These are phyloP conservation scores for Passer domesticus DNA, from an alignment of 2,113 vertebrate genomes.

Conservation along the genomic window DNA sequence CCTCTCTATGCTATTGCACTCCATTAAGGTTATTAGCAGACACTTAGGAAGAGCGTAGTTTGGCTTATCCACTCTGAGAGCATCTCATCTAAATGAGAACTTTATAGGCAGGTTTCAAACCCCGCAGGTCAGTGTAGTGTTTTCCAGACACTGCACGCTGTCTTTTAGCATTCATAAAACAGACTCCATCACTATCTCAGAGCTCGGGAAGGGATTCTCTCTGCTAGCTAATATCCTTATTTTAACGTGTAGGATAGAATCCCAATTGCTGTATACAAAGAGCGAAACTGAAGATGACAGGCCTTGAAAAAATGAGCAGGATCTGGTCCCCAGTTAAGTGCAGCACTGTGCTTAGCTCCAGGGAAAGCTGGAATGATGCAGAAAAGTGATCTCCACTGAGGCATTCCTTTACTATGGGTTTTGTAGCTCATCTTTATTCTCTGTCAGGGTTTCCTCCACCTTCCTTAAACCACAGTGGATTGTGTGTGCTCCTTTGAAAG, in stretches of 20 bases:
- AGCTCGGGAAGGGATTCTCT: neutral
- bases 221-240: neutral
- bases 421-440: constrained; percentile 35
- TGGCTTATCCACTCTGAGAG: neutral
- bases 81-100: constrained; percentile 12
- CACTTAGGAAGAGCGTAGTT: neutral
- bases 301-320: neutral
- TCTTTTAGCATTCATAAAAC: constrained; percentile 33
- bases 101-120: constrained; percentile 30
- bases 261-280: neutral
- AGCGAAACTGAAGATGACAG: neutral
- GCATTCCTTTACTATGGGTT: neutral
- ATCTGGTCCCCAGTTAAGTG: neutral
- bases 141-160: neutral
- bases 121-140: neutral
- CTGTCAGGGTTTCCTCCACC: neutral
- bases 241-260: constrained; percentile 12
- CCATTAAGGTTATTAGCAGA: constrained; percentile 55
- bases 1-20: constrained; percentile 3
- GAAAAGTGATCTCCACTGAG: neutral
- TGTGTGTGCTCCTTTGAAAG: neutral
- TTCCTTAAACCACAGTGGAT: neutral
- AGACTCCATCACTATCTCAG: neutral
- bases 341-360: neutral
- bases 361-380: constrained; percentile 33